A percentile compares a stretch with the other conserved stretches of the same genome.
These are phyloP conservation scores for Cynoglossus semilaevis DNA, from an alignment of 2,113 vertebrate species.

Conservation along the genomic window DNA sequence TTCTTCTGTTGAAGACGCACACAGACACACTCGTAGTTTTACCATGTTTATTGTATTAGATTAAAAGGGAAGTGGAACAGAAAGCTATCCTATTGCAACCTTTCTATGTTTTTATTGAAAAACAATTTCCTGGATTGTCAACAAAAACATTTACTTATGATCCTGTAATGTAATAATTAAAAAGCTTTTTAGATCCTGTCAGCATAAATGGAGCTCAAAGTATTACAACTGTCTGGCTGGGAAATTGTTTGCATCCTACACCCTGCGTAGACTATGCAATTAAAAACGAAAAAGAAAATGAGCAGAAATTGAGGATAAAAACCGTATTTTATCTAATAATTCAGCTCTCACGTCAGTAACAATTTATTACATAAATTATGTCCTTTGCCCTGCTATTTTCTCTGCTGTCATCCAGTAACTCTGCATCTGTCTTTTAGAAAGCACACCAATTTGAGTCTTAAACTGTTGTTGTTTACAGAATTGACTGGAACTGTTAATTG, in stretches of 20 bases:
- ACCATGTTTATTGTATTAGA: constrained; percentile 43
- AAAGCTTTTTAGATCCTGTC: constrained; percentile 2
- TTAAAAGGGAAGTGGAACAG: constrained; percentile 49
- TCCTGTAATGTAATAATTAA: neutral
- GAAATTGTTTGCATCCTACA: constrained; percentile 6
- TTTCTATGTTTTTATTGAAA: constrained; percentile 36
- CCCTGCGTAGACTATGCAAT: neutral
- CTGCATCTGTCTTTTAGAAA: too few species aligned
- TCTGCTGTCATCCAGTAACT: neutral
- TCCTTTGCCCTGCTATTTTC: neutral
- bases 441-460: neutral
- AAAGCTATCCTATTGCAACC: constrained; percentile 34
- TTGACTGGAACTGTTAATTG: neutral
- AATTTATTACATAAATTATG: neutral
- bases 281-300: neutral
- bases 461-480: neutral
- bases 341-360: constrained; percentile 1
- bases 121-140: neutral
- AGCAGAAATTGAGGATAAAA: neutral
- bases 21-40: constrained; percentile 5
- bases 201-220: neutral
- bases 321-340: constrained; percentile 22
- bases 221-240: constrained; percentile 5
- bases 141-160: neutral
- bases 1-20: constrained; percentile 24